Evolutionary conservation across 2,888 invertebrate genomes (phyloP).

Genomic region (Macropis europaea): DNA sequence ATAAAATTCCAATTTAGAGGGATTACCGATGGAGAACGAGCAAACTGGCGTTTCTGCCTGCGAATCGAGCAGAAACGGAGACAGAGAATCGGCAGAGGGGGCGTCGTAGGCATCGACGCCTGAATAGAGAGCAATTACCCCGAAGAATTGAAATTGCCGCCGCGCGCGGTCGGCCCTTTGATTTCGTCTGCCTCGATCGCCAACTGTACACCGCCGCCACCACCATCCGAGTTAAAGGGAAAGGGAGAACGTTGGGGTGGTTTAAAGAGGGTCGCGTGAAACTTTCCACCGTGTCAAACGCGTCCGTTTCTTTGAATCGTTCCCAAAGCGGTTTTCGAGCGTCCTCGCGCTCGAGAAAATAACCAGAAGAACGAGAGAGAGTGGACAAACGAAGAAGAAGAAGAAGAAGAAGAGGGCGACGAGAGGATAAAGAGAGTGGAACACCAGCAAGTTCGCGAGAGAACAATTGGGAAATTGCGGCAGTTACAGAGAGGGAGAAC

Average conservation of each 20-base stretch:
- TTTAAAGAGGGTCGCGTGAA: slow-evolving; percentile 7
- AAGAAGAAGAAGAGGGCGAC: background rate
- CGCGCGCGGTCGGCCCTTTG: slow-evolving; percentile 42
- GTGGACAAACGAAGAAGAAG: background rate
- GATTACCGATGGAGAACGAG: slow-evolving; percentile 21
- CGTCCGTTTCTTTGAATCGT: slow-evolving; percentile 56
- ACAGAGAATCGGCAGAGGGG: background rate
- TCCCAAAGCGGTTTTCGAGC: slow-evolving; percentile 42
- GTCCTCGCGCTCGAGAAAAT: slow-evolving; percentile 3
- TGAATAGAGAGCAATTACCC: slow-evolving; percentile 61
- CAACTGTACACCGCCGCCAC: slow-evolving; percentile 19
- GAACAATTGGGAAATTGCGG: no score
- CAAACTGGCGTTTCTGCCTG: background rate
- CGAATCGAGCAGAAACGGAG: slow-evolving; percentile 14
- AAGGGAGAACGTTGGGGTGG: background rate
- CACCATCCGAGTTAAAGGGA: no score
- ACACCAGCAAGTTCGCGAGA: no score
- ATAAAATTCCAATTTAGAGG: slow-evolving; percentile 56
- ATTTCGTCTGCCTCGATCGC: slow-evolving; percentile 46
- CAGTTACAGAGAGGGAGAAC: no score
- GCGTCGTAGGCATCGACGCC: slow-evolving; percentile 26
- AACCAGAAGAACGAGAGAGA: background rate
- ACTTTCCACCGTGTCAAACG: slow-evolving; percentile 51
- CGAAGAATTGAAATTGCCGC: slow-evolving; percentile 59
- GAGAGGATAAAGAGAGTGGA: background rate